Evolutionary conservation across 1,140 invertebrate species (phyloP).

Genomic region (Drosophila sulfurigaster): DNA sequence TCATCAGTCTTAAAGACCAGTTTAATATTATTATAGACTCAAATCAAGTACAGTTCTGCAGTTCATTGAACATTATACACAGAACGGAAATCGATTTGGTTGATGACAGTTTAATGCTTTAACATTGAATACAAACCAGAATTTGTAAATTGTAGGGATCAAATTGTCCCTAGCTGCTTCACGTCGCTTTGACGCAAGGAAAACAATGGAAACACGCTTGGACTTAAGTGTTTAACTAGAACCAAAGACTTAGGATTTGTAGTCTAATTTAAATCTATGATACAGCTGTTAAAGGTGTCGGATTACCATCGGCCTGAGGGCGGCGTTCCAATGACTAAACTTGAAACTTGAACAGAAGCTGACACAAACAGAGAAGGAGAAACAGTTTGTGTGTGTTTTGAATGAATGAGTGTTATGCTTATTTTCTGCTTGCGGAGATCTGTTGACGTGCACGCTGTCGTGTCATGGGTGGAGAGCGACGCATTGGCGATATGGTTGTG

Average conservation of each 20-base stretch:
- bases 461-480: slow-evolving; percentile 69
- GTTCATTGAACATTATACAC: neutral
- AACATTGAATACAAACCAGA: slow-evolving; percentile 2
- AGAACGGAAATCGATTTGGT: neutral
- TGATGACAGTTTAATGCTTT: neutral
- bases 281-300: slow-evolving; percentile 39
- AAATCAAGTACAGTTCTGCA: slow-evolving; percentile 46
- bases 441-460: slow-evolving; percentile 71
- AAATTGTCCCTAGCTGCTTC: slow-evolving; percentile 16
- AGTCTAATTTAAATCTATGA: slow-evolving; percentile 38
- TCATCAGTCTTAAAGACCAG: slow-evolving; percentile 78
- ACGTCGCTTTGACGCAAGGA: slow-evolving; percentile 27
- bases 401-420: slow-evolving; percentile 18
- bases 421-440: slow-evolving; percentile 68
- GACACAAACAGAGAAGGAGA: slow-evolving; percentile 24
- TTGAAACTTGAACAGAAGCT: slow-evolving; percentile 17
- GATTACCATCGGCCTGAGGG: slow-evolving; percentile 21
- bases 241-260: slow-evolving; percentile 60
- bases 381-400: neutral
- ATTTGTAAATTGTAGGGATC: neutral
- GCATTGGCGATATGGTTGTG: slow-evolving; percentile 47
- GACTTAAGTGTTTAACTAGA: slow-evolving; percentile 65
- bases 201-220: slow-evolving; percentile 46
- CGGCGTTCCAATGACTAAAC: slow-evolving; percentile 43
- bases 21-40: slow-evolving; percentile 49